A percentile compares a stretch with the other conserved stretches of the same genome.
These are phyloP conservation scores for Microcebus ravelobensis DNA, from an alignment of 2,113 vertebrate genomes.

Conservation along the genomic window DNA sequence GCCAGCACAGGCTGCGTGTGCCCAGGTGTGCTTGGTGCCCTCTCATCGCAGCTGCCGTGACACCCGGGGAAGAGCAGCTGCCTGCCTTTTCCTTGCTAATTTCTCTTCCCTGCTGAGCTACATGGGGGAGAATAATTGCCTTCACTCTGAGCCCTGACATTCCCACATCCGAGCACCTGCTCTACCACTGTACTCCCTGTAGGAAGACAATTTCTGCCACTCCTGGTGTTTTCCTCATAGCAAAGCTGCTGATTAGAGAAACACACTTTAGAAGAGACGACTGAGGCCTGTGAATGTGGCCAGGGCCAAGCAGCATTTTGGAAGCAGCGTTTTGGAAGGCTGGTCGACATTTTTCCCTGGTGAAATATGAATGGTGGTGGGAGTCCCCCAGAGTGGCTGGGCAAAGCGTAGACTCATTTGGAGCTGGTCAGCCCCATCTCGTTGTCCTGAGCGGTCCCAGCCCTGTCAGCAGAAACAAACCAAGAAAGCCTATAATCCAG, in stretches of 20 bases:
- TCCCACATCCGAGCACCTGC: slow-evolving; percentile 40
- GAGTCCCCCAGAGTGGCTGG: neutral
- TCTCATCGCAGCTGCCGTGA: slow-evolving; percentile 8
- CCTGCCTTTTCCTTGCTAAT: slow-evolving; percentile 54
- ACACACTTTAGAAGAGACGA: slow-evolving; percentile 21
- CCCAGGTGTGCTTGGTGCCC: neutral
- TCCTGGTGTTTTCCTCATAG: slow-evolving; percentile 49
- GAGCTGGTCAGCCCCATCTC: neutral
- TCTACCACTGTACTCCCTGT: slow-evolving; percentile 54
- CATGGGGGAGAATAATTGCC: slow-evolving; percentile 58
- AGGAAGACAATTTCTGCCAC: slow-evolving; percentile 68
- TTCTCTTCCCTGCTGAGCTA: slow-evolving; percentile 64
- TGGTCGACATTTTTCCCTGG: neutral
- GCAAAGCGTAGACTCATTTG: neutral
- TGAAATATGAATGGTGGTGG: neutral
- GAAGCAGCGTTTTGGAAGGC: neutral
- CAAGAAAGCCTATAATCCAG: neutral
- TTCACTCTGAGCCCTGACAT: slow-evolving; percentile 62
- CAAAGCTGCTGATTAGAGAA: slow-evolving; percentile 61
- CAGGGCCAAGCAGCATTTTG: slow-evolving; percentile 15
- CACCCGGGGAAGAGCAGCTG: slow-evolving; percentile 29
- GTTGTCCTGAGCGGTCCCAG: neutral
- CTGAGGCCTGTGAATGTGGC: neutral
- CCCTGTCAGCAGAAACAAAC: neutral
- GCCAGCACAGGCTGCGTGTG: neutral